These are phyloP conservation scores for Zingel zingel DNA, from an alignment of 2,113 vertebrate genomes.

Conservation along the genomic window DNA sequence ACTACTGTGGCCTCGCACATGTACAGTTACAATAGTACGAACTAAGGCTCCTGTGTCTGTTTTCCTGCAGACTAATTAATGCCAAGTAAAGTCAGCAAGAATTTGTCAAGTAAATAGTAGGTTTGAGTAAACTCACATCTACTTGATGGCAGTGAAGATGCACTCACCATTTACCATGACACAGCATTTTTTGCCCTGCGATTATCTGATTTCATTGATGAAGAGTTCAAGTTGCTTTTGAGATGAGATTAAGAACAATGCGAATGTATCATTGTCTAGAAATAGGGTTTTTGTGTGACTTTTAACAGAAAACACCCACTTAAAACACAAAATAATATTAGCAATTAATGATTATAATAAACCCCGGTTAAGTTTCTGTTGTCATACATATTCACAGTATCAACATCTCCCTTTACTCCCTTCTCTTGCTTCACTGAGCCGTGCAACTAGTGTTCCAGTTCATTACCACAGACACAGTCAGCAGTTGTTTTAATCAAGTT, in stretches of 20 bases:
- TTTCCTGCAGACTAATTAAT: constrained; percentile 44
- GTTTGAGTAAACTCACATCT: constrained; percentile 65
- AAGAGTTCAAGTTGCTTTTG: not conserved
- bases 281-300: not conserved
- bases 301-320: not conserved
- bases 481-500: constrained; percentile 82
- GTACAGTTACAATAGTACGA: not conserved
- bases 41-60: constrained; percentile 12
- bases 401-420: constrained; percentile 11
- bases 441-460: constrained; percentile 74
- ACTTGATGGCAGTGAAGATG: constrained; percentile 31
- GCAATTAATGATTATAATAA: not conserved
- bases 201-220: not conserved
- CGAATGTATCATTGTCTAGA: not conserved
- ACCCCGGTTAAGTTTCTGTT: not conserved
- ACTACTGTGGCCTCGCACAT: constrained; percentile 19
- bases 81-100: constrained; percentile 68
- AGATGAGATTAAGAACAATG: not conserved
- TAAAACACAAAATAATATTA: not conserved
- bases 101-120: constrained; percentile 79
- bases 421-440: constrained; percentile 32
- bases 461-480: constrained; percentile 78
- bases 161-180: constrained; percentile 5
- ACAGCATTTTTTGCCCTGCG: not conserved
- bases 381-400: not conserved